These are phyloP conservation scores for Syngnathus floridae DNA, from an alignment of 2,113 vertebrate species.

Conservation along the genomic window DNA sequence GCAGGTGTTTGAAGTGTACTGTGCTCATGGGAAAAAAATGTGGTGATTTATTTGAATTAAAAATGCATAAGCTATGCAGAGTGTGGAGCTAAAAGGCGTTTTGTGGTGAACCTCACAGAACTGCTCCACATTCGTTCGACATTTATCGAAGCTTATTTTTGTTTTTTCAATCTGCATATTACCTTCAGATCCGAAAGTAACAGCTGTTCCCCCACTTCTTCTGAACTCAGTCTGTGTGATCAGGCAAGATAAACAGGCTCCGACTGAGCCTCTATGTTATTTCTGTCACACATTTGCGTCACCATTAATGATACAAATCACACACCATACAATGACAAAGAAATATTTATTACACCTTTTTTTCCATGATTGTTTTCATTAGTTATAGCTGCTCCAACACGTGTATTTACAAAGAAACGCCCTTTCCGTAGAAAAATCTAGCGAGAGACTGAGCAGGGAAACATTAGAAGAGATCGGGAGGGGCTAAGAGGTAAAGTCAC, in stretches of 20 bases:
- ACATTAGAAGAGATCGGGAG: constrained; percentile 31
- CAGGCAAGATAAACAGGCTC: constrained; percentile 16
- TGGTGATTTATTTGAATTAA: background rate
- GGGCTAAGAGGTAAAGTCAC: constrained; percentile 27
- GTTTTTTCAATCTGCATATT: constrained; percentile 43
- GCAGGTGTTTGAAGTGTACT: background rate
- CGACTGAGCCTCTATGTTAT: background rate
- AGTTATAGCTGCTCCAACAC: constrained; percentile 92
- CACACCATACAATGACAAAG: constrained; percentile 64
- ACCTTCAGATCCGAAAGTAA: constrained; percentile 17
- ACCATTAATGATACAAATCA: constrained; percentile 8
- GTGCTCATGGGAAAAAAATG: background rate
- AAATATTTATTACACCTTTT: constrained; percentile 71
- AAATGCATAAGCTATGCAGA: constrained; percentile 22
- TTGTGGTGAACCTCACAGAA: constrained; percentile 34
- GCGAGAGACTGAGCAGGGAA: constrained; percentile 40
- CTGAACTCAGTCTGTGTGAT: constrained; percentile 24
- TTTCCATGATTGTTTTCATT: constrained; percentile 67
- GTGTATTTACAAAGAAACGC: constrained; percentile 98
- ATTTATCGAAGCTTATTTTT: constrained; percentile 52
- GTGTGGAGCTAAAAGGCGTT: constrained; percentile 26
- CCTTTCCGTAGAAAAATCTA: constrained; percentile 71
- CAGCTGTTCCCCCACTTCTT: constrained; percentile 37
- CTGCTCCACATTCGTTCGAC: constrained; percentile 39
- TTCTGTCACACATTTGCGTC: background rate